These are phyloP conservation scores for Nesoenas mayeri DNA, from an alignment of 2,113 vertebrate species.

Conservation along the genomic window DNA sequence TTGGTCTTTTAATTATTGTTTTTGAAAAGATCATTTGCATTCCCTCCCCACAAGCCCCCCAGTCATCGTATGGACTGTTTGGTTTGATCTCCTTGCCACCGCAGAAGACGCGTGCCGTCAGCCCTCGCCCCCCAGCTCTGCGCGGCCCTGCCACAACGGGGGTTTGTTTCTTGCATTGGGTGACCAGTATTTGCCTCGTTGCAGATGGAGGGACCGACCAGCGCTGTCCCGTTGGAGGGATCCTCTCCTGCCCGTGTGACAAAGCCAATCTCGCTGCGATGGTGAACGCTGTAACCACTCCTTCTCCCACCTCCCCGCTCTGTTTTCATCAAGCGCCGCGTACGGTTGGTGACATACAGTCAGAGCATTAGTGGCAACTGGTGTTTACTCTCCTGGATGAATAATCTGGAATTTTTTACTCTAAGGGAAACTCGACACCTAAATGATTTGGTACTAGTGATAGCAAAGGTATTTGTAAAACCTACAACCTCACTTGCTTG, in stretches of 20 bases:
- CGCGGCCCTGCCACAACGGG: background rate
- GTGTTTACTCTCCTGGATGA: background rate
- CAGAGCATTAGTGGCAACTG: background rate
- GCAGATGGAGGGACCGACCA: background rate
- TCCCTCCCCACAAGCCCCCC: background rate
- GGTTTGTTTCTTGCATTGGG: background rate
- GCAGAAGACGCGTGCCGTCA: background rate
- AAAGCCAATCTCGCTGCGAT: fast-evolving
- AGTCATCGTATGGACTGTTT: background rate
- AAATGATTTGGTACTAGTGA: background rate
- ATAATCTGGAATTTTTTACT: background rate
- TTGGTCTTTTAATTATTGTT: conserved; percentile 19
- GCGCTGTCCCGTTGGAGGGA: background rate
- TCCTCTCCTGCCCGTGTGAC: background rate
- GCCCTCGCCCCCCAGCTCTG: background rate
- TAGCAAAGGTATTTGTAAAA: background rate
- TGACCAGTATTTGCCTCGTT: conserved; percentile 3
- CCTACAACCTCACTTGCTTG: background rate
- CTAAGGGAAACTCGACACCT: background rate
- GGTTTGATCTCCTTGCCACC: background rate
- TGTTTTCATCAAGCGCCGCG: background rate
- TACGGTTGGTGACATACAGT: background rate
- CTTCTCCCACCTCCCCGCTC: background rate
- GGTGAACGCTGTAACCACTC: background rate
- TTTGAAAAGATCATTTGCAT: conserved; percentile 44